Evolutionary conservation across 2,113 vertebrate genomes (phyloP), one percentile per base, ranked within the genome.

Genomic region (Halichoeres trimaculatus): DNA sequence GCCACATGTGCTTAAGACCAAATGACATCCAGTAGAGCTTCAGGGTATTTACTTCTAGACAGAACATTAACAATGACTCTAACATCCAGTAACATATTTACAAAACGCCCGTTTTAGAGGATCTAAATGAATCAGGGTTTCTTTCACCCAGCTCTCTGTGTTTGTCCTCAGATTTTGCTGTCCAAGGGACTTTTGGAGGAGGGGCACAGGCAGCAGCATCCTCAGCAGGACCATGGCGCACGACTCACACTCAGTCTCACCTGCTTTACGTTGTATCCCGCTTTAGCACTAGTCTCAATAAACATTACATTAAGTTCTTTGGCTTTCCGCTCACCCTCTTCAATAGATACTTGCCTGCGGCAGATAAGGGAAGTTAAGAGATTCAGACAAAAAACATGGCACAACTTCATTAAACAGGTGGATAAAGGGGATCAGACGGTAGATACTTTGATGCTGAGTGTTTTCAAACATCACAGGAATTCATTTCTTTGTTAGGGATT

Each of bases 221-320:
- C 16, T 48, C 81, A 87, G 81, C 85, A 64, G 61, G 85, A 74
- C 9, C 5, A 38, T 77, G 66, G 88, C 85, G 85, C 88, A 88
- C 82, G 76, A 73, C 85, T 86, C 80, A 67, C 74, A 68, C 48
- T 70, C 64, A 73, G 10, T 90, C 96, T 96, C 92, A 99, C 98
- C 97, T 99, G 98, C 92, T 99, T 99, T 63, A 99, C 98, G 26
- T 99, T 99, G 94, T 99, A 99, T 87, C 98, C 98, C 17, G 98
- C 97, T 95, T 99, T 99, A 80, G 98, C 98, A 87, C 98, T 99
- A 91, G 98, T 99, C 95, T 99, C 98, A 86, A 99, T 99, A 95
- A 99, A 99, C 97, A 99, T 99, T 93, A 99, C 98, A 94, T 96
- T 99, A 93, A 99, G 95, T 94, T 99, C 98, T 98, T 98, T 99